A percentile compares a stretch with the other conserved stretches of the same genome.
Evolutionary conservation across 2,888 invertebrate genomes (phyloP).

Genomic region (Drosophila leonis): DNA sequence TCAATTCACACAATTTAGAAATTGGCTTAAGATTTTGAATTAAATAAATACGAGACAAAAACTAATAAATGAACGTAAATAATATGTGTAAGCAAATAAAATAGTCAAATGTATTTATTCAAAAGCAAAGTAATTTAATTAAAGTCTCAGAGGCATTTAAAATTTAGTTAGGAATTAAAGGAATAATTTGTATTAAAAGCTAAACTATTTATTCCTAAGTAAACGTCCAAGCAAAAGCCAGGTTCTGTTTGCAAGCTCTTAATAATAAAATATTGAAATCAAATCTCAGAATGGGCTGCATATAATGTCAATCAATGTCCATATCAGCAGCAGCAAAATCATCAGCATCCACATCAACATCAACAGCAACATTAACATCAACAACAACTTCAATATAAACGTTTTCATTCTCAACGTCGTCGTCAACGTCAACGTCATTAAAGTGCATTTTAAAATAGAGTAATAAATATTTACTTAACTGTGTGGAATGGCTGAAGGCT

Average conservation of each 20-base stretch:
- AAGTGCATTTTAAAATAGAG: conserved; percentile 76
- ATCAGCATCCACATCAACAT: not conserved
- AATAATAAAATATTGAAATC: conserved; percentile 17
- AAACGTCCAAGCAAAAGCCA: not conserved
- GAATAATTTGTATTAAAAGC: too few species aligned
- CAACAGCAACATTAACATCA: conserved; percentile 16
- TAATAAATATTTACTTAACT: conserved; percentile 72
- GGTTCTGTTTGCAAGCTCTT: not conserved
- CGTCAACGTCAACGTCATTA: conserved; percentile 50
- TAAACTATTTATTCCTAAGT: too few species aligned
- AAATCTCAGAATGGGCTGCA: conserved; percentile 5
- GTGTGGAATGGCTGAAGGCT: conserved; percentile 13
- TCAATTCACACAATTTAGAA: conserved; percentile 24
- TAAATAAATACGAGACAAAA: conserved; percentile 3
- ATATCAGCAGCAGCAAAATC: conserved; percentile 15
- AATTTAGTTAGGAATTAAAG: too few species aligned
- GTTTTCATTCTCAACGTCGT: conserved; percentile 14
- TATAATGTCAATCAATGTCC: conserved; percentile 44
- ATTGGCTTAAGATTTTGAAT: conserved; percentile 1
- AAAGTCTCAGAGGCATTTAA: not conserved
- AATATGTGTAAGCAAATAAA: not conserved
- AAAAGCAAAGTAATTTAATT: not conserved
- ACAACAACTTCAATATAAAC: conserved; percentile 14
- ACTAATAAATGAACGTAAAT: not conserved
- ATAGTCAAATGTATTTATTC: not conserved